Evolutionary conservation across 2,113 vertebrate genomes (phyloP), one percentile per base, ranked within the genome.

Genomic region (Varanus komodoensis): DNA sequence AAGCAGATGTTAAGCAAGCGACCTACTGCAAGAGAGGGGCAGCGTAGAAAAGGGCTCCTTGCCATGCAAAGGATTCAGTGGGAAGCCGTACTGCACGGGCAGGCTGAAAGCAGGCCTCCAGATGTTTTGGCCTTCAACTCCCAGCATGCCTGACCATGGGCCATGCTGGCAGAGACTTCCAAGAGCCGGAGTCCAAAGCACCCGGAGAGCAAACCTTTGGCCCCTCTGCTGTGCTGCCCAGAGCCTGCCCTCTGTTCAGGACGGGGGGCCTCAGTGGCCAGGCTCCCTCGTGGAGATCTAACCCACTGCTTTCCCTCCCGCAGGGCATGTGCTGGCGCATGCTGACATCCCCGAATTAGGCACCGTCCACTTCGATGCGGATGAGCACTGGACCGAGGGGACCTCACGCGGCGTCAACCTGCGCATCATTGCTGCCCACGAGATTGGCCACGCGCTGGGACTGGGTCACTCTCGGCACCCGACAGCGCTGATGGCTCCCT

Each of bases 391-490:
- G 98, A 98, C 98, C 0, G 98, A 99, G 44, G 97, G 97, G 8
- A 96, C 95, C 71, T 92, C 73, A 54, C 67, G 34, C 0, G 98
- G 98, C 4, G 94, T 97, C 90, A 99, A 98, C 94, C 95, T 99
- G 89, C 97, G 97, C 87, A 98, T 99, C 68, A 98, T 99, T 1
- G 98, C 98, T 1, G 97, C 98, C 21, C 98, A 98, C 3, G 98
- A 99, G 95, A 97, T 98, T 4, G 98, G 98, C 87, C 98, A 98
- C 1, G 97, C 98, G 25, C 96, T 99, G 4, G 98, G 98, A 25
- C 96, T 99, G 79, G 98, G 98, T n/a, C 98, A 98, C 93, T 99
- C 98, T 0, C 96, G 97, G 67, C 93, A 97, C 68, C 88, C 94
- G 75, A 93, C 75, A 3, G 98, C 98, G 0, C 96, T 98, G 82